Base-by-base conservation (phyloP, 2,888 invertebrate genomes). In the Pardosa pseudoannulata region DNA sequence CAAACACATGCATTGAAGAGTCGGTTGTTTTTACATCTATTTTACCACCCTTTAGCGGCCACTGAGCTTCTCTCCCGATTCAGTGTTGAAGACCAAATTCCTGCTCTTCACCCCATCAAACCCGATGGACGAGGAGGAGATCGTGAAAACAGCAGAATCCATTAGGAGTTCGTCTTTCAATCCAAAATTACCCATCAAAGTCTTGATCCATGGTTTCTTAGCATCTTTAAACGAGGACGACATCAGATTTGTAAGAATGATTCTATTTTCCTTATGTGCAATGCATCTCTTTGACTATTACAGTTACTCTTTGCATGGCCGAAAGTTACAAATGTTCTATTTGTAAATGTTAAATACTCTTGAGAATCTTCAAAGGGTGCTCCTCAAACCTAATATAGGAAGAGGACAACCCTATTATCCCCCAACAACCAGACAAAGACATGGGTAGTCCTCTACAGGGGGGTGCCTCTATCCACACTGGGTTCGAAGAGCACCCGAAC, bases 11-110 rank as follows among this genome's bases (percentile, higher is more conserved):
- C 50, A 74, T 87, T 0, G 65, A 36, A 13, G 67, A 16, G 28
- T 87, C 16, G 87, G 81, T 1, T 87, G 87, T 23, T 87, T 87
- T 76, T 71, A 67, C 72, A 81, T 76, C 0, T 87, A 81, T 32
- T 81, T 28, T 23, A 65, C 81, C 32, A 72, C 87, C 11, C 3
- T 76, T 1, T 16, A 76, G 23, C 71, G 81, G 0, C 81, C 87
- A 0, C 56, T 87, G 27, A 87, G 80, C 39, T 41, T 81, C 0
- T 27, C 67, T 0, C 87, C 87, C 0, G 0, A 29, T 39, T 32
- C 50, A n/a, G 16, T 19, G 0, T 19, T 56, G 13, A 27, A 46
- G 13, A 72, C 76, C 0, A 64, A 36, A n/a, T 87, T 87, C 50
- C 67, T 68, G 0, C 68, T 87, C 1, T 87, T 62, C 32, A 76